Evolutionary conservation across 2,888 invertebrate genomes (phyloP).

Genomic region (Apotomis betuletana): DNA sequence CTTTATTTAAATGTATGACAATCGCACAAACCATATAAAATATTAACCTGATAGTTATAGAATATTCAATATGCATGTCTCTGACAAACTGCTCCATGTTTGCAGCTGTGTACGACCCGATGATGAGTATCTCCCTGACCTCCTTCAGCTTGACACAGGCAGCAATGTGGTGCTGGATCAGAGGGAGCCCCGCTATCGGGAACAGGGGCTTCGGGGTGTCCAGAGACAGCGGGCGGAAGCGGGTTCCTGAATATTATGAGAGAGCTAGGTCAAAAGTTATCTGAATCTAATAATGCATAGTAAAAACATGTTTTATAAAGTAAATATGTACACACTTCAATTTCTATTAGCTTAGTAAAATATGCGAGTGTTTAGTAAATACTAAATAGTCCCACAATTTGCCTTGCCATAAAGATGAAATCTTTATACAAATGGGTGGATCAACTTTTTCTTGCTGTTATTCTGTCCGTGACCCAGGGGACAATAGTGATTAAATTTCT

Average conservation of each 20-base stretch:
- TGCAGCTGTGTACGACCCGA: conserved; percentile 95
- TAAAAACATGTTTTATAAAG: too few species aligned
- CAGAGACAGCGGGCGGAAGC: conserved; percentile 97
- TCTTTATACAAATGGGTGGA: too few species aligned
- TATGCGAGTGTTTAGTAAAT: too few species aligned
- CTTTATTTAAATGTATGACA: too few species aligned
- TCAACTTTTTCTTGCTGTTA: too few species aligned
- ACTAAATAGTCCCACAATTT: too few species aligned
- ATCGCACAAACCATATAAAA: background rate
- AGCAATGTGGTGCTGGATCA: conserved; percentile 98
- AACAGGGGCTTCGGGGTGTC: conserved; percentile 99
- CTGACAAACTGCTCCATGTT: conserved; percentile 94
- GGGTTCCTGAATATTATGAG: conserved; percentile 87
- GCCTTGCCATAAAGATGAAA: too few species aligned
- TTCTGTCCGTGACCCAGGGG: too few species aligned
- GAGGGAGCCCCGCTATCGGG: conserved; percentile 97
- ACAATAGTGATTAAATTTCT: too few species aligned
- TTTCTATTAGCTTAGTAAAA: too few species aligned
- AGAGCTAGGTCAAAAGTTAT: background rate
- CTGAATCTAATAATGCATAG: too few species aligned
- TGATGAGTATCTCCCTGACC: conserved; percentile 95
- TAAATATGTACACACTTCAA: too few species aligned
- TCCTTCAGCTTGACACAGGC: conserved; percentile 91
- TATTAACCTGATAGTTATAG: conserved; percentile 89
- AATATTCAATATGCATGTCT: conserved; percentile 93